Base-by-base conservation (phyloP, 2,797 vertebrate species). In the Chelonia mydas region DNA sequence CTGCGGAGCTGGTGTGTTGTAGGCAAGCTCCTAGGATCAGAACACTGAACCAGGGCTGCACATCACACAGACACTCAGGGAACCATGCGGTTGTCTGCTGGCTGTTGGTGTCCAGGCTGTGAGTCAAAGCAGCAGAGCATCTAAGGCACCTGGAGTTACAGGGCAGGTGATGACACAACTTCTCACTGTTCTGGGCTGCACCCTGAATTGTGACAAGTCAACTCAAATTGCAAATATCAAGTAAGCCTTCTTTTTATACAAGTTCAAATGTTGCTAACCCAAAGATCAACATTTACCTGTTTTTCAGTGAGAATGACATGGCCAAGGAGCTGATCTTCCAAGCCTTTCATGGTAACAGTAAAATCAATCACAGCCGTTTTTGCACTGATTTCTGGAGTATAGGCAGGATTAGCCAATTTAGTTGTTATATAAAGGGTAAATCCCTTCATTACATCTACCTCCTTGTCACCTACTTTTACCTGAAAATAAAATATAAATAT, bases 401-500 rank as follows among this genome's bases (percentile, higher is more conserved):
- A 99, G 2, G 98, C 97, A 2, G 99, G 99, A 95, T 99, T 99
- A 59, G 99, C 97, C 96, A 99, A 92, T 96, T 99, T 99, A 80
- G 99, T 99, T 94, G 98, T 99, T 91, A 99, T 98, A 92, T 99
- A 99, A 83, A 99, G 98, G 0, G 90, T 98, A 96, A 99, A 99
- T 3, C 98, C 98, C 65, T 98, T 98, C 92, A 97, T 98, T 76
- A 99, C 97, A 50, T 99, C 99, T 92, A 99, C 98, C 90, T 99
- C 99, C 90, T 99, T 99, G 92, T 99, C 99, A 72, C 98, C 98
- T 2, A 99, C 97, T 97, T 98, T 99, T 91, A 99, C 99, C 99
- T 99, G 96, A 82, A 95, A 96, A 92, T 65, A 87, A 94, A 93
- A 90, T 17, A 54, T 28, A 82, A 57, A 80, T 47, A 68, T 15